Evolutionary conservation across 1,140 invertebrate genomes (phyloP).

Genomic region (Maconellicoccus hirsutus): DNA sequence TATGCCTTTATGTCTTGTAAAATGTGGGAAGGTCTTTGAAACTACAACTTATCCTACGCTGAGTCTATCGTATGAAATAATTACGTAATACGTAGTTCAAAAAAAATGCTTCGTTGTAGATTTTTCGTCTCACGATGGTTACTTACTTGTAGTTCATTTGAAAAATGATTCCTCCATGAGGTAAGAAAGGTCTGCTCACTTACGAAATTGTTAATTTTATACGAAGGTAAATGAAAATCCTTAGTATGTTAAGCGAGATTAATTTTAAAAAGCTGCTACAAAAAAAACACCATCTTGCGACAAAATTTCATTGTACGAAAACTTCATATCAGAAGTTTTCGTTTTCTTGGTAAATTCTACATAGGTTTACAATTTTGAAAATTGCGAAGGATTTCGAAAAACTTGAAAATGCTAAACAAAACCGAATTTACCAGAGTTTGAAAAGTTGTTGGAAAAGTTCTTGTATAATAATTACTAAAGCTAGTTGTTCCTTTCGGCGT

Average conservation of each 20-base stretch:
- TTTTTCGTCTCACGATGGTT: too few relatives aligned
- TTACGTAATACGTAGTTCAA: background rate
- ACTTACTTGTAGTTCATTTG: too few relatives aligned
- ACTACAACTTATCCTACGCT: background rate
- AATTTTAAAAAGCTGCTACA: background rate
- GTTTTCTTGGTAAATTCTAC: background rate
- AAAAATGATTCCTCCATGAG: too few relatives aligned
- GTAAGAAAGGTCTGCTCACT: too few relatives aligned
- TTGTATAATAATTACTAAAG: constrained; percentile 5
- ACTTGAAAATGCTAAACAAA: background rate
- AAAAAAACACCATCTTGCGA: background rate
- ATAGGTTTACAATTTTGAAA: background rate
- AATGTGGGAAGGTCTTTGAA: constrained; percentile 9
- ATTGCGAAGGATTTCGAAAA: background rate
- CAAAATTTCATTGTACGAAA: background rate
- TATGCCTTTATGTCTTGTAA: constrained; percentile 11
- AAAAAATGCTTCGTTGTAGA: too few relatives aligned
- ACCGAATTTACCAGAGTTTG: background rate
- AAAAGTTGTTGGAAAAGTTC: background rate
- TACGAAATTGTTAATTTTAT: too few relatives aligned
- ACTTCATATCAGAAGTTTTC: background rate
- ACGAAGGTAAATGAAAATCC: background rate
- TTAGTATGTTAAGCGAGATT: background rate
- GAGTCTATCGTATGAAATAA: background rate
- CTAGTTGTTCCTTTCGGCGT: background rate